Conservation (phyloP, 2,113 vertebrate species). For the Oncorhynchus tshawytscha region DNA sequence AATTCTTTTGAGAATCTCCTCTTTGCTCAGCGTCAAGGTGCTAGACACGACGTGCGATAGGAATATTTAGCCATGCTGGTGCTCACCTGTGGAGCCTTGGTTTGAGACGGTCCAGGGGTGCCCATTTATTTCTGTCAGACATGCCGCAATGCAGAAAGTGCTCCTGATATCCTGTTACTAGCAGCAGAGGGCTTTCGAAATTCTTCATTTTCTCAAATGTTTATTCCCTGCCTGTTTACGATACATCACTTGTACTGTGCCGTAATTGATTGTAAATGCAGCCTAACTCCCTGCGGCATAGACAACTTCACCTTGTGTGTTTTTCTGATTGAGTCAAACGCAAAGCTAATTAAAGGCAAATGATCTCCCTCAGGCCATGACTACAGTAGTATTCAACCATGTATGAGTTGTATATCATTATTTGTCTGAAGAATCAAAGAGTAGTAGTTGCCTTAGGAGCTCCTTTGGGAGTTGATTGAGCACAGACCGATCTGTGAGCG, state of each 20-base stretch:
- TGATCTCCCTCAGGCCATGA: background rate
- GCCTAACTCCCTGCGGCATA: background rate
- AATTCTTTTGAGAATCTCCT: background rate
- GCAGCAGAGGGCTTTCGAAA: conserved; percentile 20
- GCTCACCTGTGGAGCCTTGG: background rate
- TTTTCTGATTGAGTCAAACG: background rate
- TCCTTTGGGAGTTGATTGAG: background rate
- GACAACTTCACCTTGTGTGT: background rate
- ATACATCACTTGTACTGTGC: background rate
- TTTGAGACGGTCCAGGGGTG: background rate
- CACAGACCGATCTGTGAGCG: background rate
- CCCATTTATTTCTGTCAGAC: conserved; percentile 16
- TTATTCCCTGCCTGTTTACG: background rate
- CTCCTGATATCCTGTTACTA: conserved; percentile 24
- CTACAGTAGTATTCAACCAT: background rate
- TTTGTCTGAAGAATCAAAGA: background rate
- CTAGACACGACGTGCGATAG: background rate
- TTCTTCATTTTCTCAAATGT: background rate
- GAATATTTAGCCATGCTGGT: conserved; percentile 10
- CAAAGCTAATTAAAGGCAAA: background rate
- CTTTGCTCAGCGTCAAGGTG: no score
- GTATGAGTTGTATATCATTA: background rate
- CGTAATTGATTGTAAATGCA: background rate
- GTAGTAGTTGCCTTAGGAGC: background rate
- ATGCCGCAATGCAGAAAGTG: conserved; percentile 30